Evolutionary conservation across 2,797 vertebrate species (phyloP), one percentile per base, ranked within the genome.

Genomic region (Aplochiton taeniatus): DNA sequence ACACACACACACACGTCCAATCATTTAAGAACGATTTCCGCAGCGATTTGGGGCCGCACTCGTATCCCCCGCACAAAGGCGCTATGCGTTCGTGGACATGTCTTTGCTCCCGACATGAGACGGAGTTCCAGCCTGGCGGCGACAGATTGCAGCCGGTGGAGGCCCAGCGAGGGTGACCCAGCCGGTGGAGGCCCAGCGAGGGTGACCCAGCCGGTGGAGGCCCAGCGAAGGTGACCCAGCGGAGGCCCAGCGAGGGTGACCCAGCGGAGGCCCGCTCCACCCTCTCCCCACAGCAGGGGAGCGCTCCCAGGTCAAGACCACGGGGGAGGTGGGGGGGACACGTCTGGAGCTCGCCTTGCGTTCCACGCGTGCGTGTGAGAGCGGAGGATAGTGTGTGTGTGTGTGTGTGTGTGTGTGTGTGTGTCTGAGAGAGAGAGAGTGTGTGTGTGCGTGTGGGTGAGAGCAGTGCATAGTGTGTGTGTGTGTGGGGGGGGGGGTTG

Each of bases 141-240:
- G 58, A 83, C 83, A 86, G 80, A 80, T 70, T 83, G 72, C 61
- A 61, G 66, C 80, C 71, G 69, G 77, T 82, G 68, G 49, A 73
- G 70, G 56, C 87, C 85, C 82, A 78, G 84, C 11, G 63, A 74
- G 58, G 41, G 31, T 57, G 68, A 46, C 59, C 67, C 61, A 50
- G 66, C 68, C 71, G 69, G 77, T 82, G 68, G 49, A 73, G 70
- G 56, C 87, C 85, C 82, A 78, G 84, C 11, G 63, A 74, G 58
- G 41, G 31, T 57, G 68, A 46, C 59, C 67, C 61, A 50, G 66
- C 68, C 18, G 70, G 65, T 83, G 68, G 49, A 73, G 70, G 57
- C 87, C 85, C 82, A 78, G 84, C 11, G 63, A 74, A 56, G 41
- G 31, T 57, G 68, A 46, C 59, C 67, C 59, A 50, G 67, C 69